phyloP scores from a whole-genome alignment of 2,113 vertebrate species.

The Anhinga anhinga region DNA sequence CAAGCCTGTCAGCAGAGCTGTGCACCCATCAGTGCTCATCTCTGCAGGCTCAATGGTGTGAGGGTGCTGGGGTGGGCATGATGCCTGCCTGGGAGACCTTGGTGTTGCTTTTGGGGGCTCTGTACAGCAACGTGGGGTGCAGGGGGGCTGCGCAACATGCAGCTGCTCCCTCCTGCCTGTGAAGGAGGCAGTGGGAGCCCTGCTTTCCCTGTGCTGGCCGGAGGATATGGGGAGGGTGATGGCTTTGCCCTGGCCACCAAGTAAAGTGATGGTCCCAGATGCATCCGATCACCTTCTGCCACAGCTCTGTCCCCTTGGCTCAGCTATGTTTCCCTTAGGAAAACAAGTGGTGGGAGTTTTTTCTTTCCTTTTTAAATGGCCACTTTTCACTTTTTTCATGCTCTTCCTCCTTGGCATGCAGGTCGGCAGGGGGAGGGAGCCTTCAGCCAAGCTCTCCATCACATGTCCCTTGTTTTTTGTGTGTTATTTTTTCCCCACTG shows the following conservation, averaged over 20 bases:
- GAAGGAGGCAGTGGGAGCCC: not conserved
- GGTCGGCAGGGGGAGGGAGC: not conserved
- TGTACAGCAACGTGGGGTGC: accelerated
- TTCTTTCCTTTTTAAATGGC: not conserved
- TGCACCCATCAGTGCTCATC: accelerated
- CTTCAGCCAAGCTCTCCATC: constrained; percentile 42
- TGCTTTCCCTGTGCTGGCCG: not conserved
- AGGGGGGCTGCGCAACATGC: not conserved
- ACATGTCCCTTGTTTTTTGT: constrained; percentile 47
- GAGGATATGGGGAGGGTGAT: too few species aligned
- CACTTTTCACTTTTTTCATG: not conserved
- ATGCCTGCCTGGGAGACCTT: not conserved
- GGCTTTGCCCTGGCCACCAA: not conserved
- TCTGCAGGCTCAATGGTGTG: not conserved
- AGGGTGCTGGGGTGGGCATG: accelerated
- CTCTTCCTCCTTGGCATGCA: constrained; percentile 3
- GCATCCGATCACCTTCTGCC: accelerated
- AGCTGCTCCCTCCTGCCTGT: not conserved
- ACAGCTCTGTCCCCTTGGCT: not conserved
- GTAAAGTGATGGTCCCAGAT: accelerated
- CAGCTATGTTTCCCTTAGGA: not conserved
- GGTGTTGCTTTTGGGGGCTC: not conserved
- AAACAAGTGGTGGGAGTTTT: accelerated
- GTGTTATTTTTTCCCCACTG: constrained; percentile 47
- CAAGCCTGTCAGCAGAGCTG: not conserved